phyloP scores from a whole-genome alignment of 2,113 vertebrate species.

The Oxygymnocypris stewartii region DNA sequence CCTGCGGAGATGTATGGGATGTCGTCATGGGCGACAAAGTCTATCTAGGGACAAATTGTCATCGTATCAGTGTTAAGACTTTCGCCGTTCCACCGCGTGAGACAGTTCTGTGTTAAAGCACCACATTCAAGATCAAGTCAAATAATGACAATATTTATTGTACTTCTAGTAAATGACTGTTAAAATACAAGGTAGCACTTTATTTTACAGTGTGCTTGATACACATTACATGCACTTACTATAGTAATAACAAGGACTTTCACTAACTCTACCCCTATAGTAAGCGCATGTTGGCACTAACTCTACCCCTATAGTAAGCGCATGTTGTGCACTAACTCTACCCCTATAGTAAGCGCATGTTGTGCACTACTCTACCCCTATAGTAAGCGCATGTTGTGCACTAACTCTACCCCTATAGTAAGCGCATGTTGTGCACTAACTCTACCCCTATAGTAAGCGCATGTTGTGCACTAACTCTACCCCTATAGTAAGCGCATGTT shows the following conservation, averaged over 20 bases:
- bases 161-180: too few species aligned
- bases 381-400: too few species aligned
- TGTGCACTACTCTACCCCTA: too few species aligned
- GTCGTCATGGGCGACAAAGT: conserved; percentile 87
- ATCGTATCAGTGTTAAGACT: neutral
- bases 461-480: too few species aligned
- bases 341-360: too few species aligned
- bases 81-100: neutral
- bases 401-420: too few species aligned
- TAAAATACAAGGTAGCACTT: neutral
- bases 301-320: too few species aligned
- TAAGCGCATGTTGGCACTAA: neutral
- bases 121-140: neutral
- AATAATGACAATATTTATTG: neutral
- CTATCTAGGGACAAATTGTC: conserved; percentile 72
- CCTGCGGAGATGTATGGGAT: conserved; percentile 86
- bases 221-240: neutral
- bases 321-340: too few species aligned
- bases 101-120: neutral
- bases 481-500: too few species aligned
- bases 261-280: neutral
- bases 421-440: too few species aligned
- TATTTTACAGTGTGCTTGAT: neutral
- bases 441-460: too few species aligned
- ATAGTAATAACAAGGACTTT: neutral